phyloP scores from a whole-genome alignment of 2,113 vertebrate species.

The Chloropsis cyanopogon region DNA sequence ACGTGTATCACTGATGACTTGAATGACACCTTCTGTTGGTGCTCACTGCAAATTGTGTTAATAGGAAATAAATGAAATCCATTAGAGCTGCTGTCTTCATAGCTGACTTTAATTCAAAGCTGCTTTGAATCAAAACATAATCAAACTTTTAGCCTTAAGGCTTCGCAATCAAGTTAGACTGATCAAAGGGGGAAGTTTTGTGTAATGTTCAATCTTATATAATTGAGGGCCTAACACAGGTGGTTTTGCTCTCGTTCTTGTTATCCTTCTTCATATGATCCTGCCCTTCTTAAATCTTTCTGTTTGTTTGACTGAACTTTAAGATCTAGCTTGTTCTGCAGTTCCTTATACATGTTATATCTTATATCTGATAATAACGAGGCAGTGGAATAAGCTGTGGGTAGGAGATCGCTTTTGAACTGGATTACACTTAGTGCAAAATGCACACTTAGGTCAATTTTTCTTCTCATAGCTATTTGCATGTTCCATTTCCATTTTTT shows the following conservation, averaged over 20 bases:
- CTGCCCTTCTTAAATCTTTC: not conserved
- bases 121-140: slow-evolving; percentile 51
- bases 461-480: not conserved
- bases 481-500: not conserved
- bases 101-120: slow-evolving; percentile 29
- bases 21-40: not conserved
- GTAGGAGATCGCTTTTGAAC: not conserved
- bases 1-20: not conserved
- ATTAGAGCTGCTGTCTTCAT: slow-evolving; percentile 34
- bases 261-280: not conserved
- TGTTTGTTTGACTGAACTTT: not conserved
- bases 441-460: not conserved
- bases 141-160: slow-evolving; percentile 55
- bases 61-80: slow-evolving; percentile 42
- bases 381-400: not conserved
- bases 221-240: not conserved
- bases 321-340: not conserved
- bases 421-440: not conserved
- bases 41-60: slow-evolving; percentile 1
- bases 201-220: slow-evolving; percentile 23
- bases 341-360: not conserved
- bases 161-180: slow-evolving; percentile 29
- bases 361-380: not conserved
- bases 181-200: slow-evolving; percentile 44
- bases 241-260: not conserved